phyloP scores from a whole-genome alignment of 2,888 invertebrate species.

The Synanthedon formicaeformis region DNA sequence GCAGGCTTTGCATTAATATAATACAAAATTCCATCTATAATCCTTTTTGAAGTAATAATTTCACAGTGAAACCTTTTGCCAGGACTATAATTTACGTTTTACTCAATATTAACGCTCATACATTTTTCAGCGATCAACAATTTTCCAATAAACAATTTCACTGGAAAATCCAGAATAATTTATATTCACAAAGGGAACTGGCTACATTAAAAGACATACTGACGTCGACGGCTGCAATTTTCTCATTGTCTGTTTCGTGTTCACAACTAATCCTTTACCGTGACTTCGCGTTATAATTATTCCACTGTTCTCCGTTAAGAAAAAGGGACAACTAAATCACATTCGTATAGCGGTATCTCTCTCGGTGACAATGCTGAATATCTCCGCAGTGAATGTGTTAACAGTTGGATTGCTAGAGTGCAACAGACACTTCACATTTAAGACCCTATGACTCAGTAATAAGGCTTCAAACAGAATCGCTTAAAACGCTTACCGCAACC shows the following conservation, averaged over 20 bases:
- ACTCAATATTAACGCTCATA: background rate
- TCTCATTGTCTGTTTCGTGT: constrained; percentile 17
- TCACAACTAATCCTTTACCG: constrained; percentile 4
- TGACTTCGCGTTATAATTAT: background rate
- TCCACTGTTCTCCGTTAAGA: constrained; percentile 9
- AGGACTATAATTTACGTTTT: too few relatives aligned
- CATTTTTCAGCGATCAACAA: background rate
- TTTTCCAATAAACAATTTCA: background rate
- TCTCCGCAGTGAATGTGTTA: too few relatives aligned
- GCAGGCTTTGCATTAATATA: too few relatives aligned
- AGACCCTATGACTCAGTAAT: background rate
- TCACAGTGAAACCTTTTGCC: too few relatives aligned
- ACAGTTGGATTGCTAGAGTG: too few relatives aligned
- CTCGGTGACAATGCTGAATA: constrained; percentile 6
- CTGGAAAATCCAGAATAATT: background rate
- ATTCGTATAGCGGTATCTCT: constrained; percentile 8
- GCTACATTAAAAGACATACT: constrained; percentile 2
- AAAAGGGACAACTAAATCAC: constrained; percentile 10
- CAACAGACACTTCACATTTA: too few relatives aligned
- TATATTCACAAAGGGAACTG: background rate
- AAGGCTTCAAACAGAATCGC: background rate
- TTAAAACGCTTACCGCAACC: constrained; percentile 1
- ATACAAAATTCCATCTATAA: too few relatives aligned
- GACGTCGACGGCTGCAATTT: constrained; percentile 23
- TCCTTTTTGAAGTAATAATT: too few relatives aligned